phyloP scores from a whole-genome alignment of 1,140 invertebrate species.

The Zaprionus inermis region DNA sequence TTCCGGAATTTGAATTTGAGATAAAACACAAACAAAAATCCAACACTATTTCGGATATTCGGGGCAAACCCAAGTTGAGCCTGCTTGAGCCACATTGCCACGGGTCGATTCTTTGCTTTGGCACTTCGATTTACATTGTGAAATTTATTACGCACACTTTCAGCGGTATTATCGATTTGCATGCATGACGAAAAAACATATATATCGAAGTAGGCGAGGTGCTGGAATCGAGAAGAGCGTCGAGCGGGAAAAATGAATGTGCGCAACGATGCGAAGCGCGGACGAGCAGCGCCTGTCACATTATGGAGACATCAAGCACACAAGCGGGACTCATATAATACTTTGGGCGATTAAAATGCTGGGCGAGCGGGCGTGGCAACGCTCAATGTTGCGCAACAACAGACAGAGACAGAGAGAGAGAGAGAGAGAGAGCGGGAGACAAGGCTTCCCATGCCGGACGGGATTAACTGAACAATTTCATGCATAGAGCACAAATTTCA shows the following conservation, averaged over 20 bases:
- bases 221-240: conserved; percentile 25
- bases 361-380: conserved; percentile 1
- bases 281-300: conserved; percentile 60
- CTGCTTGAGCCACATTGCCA: conserved; percentile 38
- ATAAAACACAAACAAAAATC: conserved; percentile 52
- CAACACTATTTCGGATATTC: conserved; percentile 6
- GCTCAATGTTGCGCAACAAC: conserved; percentile 23
- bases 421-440: conserved; percentile 38
- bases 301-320: conserved; percentile 74
- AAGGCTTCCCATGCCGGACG: conserved; percentile 31
- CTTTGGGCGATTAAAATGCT: conserved; percentile 41
- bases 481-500: conserved; percentile 52
- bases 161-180: conserved; percentile 65
- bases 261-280: conserved; percentile 50
- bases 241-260: conserved; percentile 50
- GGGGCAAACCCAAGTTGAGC: conserved; percentile 14
- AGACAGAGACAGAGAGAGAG: neutral
- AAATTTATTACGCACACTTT: conserved; percentile 67
- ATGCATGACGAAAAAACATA: neutral
- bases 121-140: conserved; percentile 55
- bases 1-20: conserved; percentile 21
- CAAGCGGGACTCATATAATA: conserved; percentile 67
- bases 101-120: conserved; percentile 29
- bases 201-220: neutral
- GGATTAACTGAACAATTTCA: conserved; percentile 47